These are phyloP conservation scores for Hydrozoanthus tunicans DNA, from an alignment of 64 coral and sea anemone species.

Conservation along the genomic window DNA sequence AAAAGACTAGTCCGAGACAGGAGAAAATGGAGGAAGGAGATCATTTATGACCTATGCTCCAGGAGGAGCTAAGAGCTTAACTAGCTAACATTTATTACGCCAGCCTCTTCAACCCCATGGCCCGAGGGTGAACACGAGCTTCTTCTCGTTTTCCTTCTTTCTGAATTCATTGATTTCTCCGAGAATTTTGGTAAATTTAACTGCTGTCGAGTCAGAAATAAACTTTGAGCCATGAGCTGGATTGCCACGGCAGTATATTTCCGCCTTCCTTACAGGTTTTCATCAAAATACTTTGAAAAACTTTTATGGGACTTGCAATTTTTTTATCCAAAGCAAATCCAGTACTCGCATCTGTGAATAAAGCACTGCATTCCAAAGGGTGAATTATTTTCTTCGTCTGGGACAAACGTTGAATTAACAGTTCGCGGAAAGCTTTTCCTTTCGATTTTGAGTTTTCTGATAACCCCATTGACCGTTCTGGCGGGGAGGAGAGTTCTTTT, in stretches of 20 bases:
- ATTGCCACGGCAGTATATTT: constrained; percentile 38
- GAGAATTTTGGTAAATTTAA: constrained; percentile 41
- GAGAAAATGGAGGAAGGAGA: no score
- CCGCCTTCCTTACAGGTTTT: not conserved
- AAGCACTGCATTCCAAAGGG: not conserved
- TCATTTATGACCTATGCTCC: no score
- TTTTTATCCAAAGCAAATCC: constrained; percentile 31
- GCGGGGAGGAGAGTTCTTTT: constrained; percentile 15
- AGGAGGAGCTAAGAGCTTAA: no score
- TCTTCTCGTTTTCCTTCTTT: not conserved
- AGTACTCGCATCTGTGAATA: constrained; percentile 5
- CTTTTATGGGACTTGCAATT: constrained; percentile 30
- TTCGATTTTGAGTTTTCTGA: constrained; percentile 11
- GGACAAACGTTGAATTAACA: constrained; percentile 23
- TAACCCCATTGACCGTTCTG: not conserved
- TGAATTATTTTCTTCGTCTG: not conserved
- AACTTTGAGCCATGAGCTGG: constrained; percentile 51
- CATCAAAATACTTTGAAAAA: constrained; percentile 22
- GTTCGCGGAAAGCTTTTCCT: constrained; percentile 9
- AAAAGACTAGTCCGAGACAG: no score
- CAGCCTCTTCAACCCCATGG: not conserved
- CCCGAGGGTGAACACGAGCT: not conserved
- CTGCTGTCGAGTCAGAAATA: constrained; percentile 26
- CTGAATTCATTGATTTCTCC: constrained; percentile 44
- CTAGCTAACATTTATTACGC: constrained; percentile 6